phyloP scores from a whole-genome alignment of 2,797 vertebrate genomes.

The Sylvia borin region DNA sequence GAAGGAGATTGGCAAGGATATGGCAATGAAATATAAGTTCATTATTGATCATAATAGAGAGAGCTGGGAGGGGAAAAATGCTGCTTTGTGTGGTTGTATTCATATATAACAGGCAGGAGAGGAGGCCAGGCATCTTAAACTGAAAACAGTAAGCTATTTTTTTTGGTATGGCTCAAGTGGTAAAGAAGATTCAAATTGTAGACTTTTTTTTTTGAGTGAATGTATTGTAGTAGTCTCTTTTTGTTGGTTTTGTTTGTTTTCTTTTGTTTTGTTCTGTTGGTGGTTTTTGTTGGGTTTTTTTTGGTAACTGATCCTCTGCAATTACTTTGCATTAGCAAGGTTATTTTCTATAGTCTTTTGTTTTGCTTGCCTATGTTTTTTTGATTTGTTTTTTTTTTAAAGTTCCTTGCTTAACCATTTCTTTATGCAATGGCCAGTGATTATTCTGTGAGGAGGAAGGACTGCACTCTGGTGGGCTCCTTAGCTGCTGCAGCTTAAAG shows the following conservation, averaged over 20 bases:
- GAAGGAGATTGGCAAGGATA: conserved; percentile 39
- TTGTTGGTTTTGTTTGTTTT: neutral
- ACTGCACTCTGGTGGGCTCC: neutral
- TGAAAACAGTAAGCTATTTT: neutral
- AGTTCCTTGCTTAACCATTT: neutral
- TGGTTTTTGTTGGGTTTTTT: neutral
- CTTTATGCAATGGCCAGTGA: neutral
- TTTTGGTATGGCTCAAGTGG: neutral
- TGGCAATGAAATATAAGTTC: neutral
- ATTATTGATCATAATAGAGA: conserved; percentile 10
- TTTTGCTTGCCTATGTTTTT: neutral
- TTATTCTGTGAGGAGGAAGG: neutral
- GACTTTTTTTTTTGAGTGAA: neutral
- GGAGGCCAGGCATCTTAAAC: neutral
- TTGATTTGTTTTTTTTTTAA: neutral
- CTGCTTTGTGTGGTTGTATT: neutral
- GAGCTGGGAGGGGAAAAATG: neutral
- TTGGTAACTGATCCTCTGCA: neutral
- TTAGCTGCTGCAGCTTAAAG: neutral
- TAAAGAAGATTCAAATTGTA: neutral
- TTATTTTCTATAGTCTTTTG: neutral
- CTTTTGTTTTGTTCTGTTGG: too few species aligned
- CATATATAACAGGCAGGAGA: neutral
- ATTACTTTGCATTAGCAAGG: neutral
- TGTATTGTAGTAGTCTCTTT: neutral